A percentile compares a stretch with the other conserved stretches of the same genome.
Conservation (phyloP, 2,113 vertebrate species). For the Todiramphus saurophagus region DNA sequence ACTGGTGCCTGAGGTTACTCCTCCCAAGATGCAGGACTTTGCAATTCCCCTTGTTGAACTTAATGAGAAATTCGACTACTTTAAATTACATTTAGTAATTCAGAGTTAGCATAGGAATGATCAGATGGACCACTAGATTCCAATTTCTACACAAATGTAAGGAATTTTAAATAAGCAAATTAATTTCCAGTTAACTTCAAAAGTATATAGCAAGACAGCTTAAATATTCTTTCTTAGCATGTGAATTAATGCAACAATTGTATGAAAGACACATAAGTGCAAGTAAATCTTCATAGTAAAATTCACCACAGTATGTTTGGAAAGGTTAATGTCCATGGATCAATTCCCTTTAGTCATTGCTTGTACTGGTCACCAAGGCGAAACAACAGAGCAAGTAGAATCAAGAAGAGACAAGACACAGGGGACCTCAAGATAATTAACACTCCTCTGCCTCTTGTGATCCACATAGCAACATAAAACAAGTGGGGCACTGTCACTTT, state of each 20-base stretch:
- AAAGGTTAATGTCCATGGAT: not conserved
- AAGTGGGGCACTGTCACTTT: too few species aligned
- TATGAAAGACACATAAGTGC: not conserved
- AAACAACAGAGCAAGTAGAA: too few species aligned
- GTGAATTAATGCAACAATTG: not conserved
- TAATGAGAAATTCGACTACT: not conserved
- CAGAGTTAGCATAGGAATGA: too few species aligned
- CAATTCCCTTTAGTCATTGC: not conserved
- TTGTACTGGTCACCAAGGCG: not conserved
- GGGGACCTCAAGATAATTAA: too few species aligned
- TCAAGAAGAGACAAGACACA: too few species aligned
- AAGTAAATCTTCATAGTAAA: not conserved
- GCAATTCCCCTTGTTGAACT: not conserved
- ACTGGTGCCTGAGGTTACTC: not conserved
- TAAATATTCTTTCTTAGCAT: not conserved
- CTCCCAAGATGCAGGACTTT: not conserved
- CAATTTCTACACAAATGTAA: not conserved
- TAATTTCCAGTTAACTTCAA: not conserved
- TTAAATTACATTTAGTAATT: not conserved
- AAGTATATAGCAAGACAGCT: not conserved
- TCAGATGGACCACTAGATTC: not conserved
- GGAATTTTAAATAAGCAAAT: not conserved
- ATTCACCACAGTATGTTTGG: not conserved
- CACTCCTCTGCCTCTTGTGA: too few species aligned
- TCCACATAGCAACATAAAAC: too few species aligned